Evolutionary conservation across 2,797 vertebrate species (phyloP), one percentile per base, ranked within the genome.

Genomic region (Parotocinclus haroldoi): DNA sequence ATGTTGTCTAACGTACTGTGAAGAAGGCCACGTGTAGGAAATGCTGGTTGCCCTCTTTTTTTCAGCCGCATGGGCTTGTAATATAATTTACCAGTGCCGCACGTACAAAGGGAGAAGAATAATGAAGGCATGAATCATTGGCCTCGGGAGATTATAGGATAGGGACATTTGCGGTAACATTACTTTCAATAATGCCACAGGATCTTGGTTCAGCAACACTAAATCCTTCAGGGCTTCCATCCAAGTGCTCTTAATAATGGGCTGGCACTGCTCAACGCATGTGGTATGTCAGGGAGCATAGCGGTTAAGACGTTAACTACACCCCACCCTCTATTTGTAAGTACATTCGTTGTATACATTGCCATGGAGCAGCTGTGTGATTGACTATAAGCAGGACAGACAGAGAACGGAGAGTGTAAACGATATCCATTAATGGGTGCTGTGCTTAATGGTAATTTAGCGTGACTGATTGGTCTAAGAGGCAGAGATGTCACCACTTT

Each of bases 381-480:
- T 42, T 42, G 40, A 42, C 10, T 42, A n/a, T 42, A 9, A 42
- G 40, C 40, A 13, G 19, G 49, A 53, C 16, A 8, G 6, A 40
- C 16, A 61, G 5, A 57, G n/a, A 10, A 17, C 19, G 10, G 7
- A 58, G 18, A 54, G 48, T 19, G 9, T 68, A 51, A 27, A 58
- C 39, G 27, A 40, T 48, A 40, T 48, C 10, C 10, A 16, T 49
- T 59, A 52, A 74, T 72, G 38, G 55, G 52, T 40, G 52, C 62
- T 73, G 60, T 58, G 54, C 39, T 49, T 12, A 16, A 18, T 58
- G 39, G 63, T 54, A 56, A 69, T 66, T 66, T 61, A 71, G 37
- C 58, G 48, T 59, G 68, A 78, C 60, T 58, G 49, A 58, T 59
- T 75, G 52, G 55, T 59, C 48, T 54, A 14, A 59, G 54, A 37